Conservation (phyloP, 2,113 vertebrate genomes). For the Myanophis thanlyinensis region DNA sequence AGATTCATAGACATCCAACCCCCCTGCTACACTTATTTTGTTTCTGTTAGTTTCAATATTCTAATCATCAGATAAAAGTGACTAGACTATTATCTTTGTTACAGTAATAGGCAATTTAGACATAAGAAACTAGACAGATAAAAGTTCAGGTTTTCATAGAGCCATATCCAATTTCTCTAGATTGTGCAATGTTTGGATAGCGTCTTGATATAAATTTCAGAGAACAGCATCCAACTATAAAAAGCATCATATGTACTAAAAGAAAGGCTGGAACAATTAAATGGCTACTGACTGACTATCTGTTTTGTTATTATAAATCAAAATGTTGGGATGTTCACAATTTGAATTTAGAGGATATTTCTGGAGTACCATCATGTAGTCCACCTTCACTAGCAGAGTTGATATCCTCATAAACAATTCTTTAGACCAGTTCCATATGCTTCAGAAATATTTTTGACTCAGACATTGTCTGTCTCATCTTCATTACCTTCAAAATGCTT, state of each 20-base stretch:
- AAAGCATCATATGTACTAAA: background rate
- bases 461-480: background rate
- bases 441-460: background rate
- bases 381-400: background rate
- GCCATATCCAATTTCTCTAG: background rate
- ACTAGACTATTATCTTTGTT: background rate
- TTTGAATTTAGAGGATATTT: background rate
- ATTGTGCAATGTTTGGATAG: background rate
- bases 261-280: background rate
- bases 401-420: background rate
- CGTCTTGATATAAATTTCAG: background rate
- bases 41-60: background rate
- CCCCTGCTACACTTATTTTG: background rate
- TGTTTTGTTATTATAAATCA: constrained; percentile 2
- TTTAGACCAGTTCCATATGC: background rate
- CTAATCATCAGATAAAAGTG: background rate
- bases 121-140: background rate
- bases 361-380: background rate
- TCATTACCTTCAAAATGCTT: background rate
- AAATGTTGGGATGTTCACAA: background rate
- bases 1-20: background rate
- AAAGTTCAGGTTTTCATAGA: background rate
- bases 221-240: background rate
- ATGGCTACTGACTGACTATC: background rate
- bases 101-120: background rate